phyloP scores from a whole-genome alignment of 2,888 invertebrate species.

The Drosophila demipolita region DNA sequence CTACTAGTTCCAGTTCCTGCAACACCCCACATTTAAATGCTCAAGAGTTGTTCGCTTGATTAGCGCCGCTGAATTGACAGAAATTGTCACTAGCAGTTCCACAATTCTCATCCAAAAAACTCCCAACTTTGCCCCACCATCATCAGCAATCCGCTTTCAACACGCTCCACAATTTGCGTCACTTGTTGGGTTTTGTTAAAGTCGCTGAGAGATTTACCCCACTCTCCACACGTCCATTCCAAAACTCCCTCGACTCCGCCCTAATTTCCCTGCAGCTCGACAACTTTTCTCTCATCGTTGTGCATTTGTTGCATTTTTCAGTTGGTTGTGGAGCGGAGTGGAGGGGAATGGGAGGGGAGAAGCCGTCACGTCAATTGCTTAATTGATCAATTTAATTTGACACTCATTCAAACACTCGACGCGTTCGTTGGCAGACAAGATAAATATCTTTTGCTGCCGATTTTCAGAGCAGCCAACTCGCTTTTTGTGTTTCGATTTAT shows the following conservation, averaged over 20 bases:
- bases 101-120: neutral
- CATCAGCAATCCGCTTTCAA: slow-evolving; percentile 21
- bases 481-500: slow-evolving; percentile 78
- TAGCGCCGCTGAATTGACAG: slow-evolving; percentile 78
- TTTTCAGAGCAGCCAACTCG: slow-evolving; percentile 61
- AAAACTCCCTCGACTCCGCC: slow-evolving; percentile 1
- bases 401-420: slow-evolving; percentile 76
- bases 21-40: slow-evolving; percentile 59
- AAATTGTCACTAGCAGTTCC: slow-evolving; percentile 66
- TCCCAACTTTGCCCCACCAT: neutral
- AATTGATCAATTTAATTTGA: slow-evolving; percentile 83
- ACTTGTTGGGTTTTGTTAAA: slow-evolving; percentile 64
- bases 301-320: slow-evolving; percentile 53
- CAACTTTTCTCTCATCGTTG: slow-evolving; percentile 1
- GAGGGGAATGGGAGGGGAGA: neutral
- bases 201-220: slow-evolving; percentile 32
- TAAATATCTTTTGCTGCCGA: slow-evolving; percentile 76
- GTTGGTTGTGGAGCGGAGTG: neutral
- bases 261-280: neutral
- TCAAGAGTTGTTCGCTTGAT: slow-evolving; percentile 66
- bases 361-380: slow-evolving; percentile 76
- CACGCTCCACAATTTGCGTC: slow-evolving; percentile 64
- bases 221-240: neutral
- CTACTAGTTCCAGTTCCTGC: neutral
- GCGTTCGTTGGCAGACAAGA: slow-evolving; percentile 56